Conservation (phyloP, 2,888 invertebrate species). For the Laothoe populi region DNA sequence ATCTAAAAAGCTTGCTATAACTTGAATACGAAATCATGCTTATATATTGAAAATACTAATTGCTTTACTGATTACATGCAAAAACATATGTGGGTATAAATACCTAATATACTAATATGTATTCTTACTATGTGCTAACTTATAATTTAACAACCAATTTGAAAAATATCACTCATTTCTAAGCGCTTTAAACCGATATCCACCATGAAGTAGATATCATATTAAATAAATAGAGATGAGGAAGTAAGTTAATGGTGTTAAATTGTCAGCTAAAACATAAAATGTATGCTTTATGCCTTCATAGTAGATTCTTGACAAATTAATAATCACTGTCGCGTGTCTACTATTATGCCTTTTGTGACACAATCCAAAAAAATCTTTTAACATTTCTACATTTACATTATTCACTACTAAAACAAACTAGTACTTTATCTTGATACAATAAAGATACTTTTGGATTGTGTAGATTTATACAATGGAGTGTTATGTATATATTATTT, state of each 20-base stretch:
- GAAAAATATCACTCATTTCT: slow-evolving; percentile 2
- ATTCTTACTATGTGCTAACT: slow-evolving; percentile 8
- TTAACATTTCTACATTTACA: background rate
- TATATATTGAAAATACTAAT: background rate
- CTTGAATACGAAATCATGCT: background rate
- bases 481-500: background rate
- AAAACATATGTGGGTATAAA: background rate
- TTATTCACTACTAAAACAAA: background rate
- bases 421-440: background rate
- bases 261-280: slow-evolving; percentile 12
- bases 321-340: background rate
- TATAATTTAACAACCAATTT: slow-evolving; percentile 17
- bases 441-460: slow-evolving; percentile 11
- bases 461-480: background rate
- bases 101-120: slow-evolving; percentile 8
- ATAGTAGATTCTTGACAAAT: background rate
- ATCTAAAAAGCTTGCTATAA: background rate
- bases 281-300: background rate
- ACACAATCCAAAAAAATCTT: slow-evolving; percentile 7
- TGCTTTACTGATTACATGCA: background rate
- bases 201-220: background rate
- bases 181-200: background rate
- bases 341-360: slow-evolving; percentile 14
- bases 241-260: background rate
- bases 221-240: background rate